phyloP scores from a whole-genome alignment of 1,140 invertebrate species.

The Paraescarpia echinospica region DNA sequence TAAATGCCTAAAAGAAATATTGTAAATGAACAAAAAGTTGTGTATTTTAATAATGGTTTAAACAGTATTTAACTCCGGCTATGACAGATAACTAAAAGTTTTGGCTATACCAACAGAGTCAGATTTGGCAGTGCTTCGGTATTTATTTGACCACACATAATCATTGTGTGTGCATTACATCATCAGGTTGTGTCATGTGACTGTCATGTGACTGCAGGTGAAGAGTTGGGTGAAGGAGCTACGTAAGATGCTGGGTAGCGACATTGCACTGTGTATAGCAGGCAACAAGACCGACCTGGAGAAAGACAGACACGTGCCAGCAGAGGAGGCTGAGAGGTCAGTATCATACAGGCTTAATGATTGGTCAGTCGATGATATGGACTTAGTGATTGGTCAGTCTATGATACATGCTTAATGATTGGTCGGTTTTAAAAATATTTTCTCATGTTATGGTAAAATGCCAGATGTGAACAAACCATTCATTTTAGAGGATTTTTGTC shows the following conservation, averaged over 20 bases:
- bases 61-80: too few species aligned
- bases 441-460: background rate
- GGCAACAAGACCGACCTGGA: constrained; percentile 98
- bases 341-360: constrained; percentile 43
- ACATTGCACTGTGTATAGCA: constrained; percentile 89
- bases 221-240: constrained; percentile 99
- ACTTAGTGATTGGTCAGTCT: constrained; percentile 65
- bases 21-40: too few species aligned
- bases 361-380: constrained; percentile 34
- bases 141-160: too few species aligned
- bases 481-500: too few species aligned
- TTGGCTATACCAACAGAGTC: too few species aligned
- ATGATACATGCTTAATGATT: background rate
- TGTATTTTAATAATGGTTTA: too few species aligned
- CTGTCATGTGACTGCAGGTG: constrained; percentile 66
- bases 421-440: background rate
- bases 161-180: too few species aligned
- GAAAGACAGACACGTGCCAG: constrained; percentile 79
- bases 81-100: too few species aligned
- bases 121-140: too few species aligned
- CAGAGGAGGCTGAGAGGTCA: constrained; percentile 86
- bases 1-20: too few species aligned
- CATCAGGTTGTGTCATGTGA: background rate
- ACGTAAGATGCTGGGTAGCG: constrained; percentile 90
- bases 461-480: background rate